These are phyloP conservation scores for Drosophila ambigua DNA, from an alignment of 1,140 invertebrate species.

Conservation along the genomic window DNA sequence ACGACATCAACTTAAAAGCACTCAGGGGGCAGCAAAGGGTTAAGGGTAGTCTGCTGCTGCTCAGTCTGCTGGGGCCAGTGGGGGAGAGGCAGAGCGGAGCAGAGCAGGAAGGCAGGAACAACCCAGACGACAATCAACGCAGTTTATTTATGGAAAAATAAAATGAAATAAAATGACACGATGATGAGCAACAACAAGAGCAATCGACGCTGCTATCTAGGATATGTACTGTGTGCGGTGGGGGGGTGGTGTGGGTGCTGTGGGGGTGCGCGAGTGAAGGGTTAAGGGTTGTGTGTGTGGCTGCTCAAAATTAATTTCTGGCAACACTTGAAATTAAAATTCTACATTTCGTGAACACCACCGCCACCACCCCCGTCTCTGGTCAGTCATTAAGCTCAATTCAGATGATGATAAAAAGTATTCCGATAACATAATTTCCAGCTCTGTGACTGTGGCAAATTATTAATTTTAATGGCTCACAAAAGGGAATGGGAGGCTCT, in stretches of 20 bases:
- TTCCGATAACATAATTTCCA: constrained; percentile 39
- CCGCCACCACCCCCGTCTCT: background rate
- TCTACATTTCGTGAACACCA: constrained; percentile 47
- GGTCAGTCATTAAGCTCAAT: constrained; percentile 62
- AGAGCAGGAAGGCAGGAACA: background rate
- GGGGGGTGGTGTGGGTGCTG: background rate
- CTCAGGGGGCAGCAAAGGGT: constrained; percentile 76
- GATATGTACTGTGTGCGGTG: background rate
- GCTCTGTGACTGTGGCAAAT: constrained; percentile 54
- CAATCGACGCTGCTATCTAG: constrained; percentile 54
- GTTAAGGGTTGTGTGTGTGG: constrained; percentile 70
- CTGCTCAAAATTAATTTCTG: constrained; percentile 61
- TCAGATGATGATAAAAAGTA: constrained; percentile 66
- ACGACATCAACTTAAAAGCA: constrained; percentile 81
- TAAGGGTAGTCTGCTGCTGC: constrained; percentile 36
- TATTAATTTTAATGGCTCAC: constrained; percentile 74
- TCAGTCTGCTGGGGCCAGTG: background rate
- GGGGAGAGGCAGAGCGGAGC: constrained; percentile 11
- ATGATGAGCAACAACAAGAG: constrained; percentile 71
- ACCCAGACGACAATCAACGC: constrained; percentile 76
- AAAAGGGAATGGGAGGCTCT: constrained; percentile 1
- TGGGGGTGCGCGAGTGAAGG: constrained; percentile 8
- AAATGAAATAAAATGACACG: constrained; percentile 80
- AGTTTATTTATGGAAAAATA: constrained; percentile 82
- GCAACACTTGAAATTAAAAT: constrained; percentile 73